A percentile compares a stretch with the other conserved stretches of the same genome.
These are phyloP conservation scores for Coenonympha glycerion DNA, from an alignment of 2,888 invertebrate genomes.

Conservation along the genomic window DNA sequence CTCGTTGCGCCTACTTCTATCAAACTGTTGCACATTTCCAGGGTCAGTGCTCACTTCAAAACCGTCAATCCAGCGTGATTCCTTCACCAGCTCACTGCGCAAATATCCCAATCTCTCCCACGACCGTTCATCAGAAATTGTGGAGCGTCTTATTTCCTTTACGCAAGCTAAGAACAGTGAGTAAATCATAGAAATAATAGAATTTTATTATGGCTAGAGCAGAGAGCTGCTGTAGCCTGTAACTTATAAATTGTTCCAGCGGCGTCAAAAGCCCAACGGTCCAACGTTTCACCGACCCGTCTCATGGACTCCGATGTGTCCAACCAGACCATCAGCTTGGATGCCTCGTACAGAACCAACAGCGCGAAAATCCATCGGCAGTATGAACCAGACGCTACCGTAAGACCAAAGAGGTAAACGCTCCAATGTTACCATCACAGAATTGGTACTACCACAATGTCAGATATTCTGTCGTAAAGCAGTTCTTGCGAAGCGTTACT, in stretches of 20 bases:
- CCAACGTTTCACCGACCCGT: neutral
- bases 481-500: too few relatives aligned
- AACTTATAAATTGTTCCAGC: neutral
- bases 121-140: conserved; percentile 49
- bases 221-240: neutral
- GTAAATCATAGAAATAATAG: too few relatives aligned
- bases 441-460: too few relatives aligned
- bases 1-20: too few relatives aligned
- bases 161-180: conserved; percentile 45
- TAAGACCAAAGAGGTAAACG: neutral
- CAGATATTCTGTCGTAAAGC: too few relatives aligned
- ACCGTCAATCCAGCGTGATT: conserved; percentile 37
- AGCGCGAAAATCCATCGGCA: neutral
- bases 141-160: conserved; percentile 51
- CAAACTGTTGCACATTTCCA: too few relatives aligned
- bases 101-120: conserved; percentile 50
- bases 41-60: conserved; percentile 43
- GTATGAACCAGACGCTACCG: neutral
- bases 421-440: too few relatives aligned
- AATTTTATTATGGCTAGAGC: neutral
- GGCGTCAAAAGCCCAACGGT: neutral
- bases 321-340: neutral
- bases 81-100: conserved; percentile 53
- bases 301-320: neutral
- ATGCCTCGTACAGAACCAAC: neutral